Percentiles rank a stretch among this genome's conserved stretches.
Conservation (phyloP, 2,888 invertebrate species). For the Acleris sparsana region DNA sequence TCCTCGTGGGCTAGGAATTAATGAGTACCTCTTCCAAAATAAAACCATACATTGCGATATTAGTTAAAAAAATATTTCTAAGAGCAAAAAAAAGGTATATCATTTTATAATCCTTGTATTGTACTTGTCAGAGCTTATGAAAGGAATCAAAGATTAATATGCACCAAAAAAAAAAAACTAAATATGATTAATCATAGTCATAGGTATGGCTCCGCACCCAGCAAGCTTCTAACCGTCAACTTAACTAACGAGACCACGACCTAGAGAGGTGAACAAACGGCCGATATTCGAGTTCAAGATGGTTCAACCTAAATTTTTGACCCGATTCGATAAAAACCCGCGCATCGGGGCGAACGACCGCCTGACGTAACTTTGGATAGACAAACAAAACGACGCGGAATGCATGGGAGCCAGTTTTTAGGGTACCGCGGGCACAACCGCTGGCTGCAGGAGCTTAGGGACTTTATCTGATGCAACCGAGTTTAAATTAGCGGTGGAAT, state of each 20-base stretch:
- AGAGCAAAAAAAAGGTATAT: too few relatives aligned
- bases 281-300: constrained; percentile 59
- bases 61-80: too few relatives aligned
- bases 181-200: too few relatives aligned
- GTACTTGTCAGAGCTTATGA: too few relatives aligned
- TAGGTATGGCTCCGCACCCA: not conserved
- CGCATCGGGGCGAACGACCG: constrained; percentile 63
- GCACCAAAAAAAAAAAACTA: too few relatives aligned
- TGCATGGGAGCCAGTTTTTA: constrained; percentile 59
- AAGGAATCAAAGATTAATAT: too few relatives aligned
- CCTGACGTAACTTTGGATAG: constrained; percentile 64
- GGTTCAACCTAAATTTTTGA: constrained; percentile 76
- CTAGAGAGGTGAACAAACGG: constrained; percentile 79
- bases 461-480: constrained; percentile 13
- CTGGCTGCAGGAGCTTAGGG: constrained; percentile 3
- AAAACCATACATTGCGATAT: too few relatives aligned
- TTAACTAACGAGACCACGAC: constrained; percentile 52
- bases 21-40: too few relatives aligned
- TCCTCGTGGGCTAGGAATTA: too few relatives aligned
- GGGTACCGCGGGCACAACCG: constrained; percentile 25
- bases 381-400: constrained; percentile 69
- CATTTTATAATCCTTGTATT: too few relatives aligned
- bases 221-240: not conserved
- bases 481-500: not conserved
- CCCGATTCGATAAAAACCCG: constrained; percentile 73